Percentiles rank a stretch among this genome's conserved stretches.
Evolutionary conservation across 1,140 invertebrate genomes (phyloP).

Genomic region (Zaprionus inermis): DNA sequence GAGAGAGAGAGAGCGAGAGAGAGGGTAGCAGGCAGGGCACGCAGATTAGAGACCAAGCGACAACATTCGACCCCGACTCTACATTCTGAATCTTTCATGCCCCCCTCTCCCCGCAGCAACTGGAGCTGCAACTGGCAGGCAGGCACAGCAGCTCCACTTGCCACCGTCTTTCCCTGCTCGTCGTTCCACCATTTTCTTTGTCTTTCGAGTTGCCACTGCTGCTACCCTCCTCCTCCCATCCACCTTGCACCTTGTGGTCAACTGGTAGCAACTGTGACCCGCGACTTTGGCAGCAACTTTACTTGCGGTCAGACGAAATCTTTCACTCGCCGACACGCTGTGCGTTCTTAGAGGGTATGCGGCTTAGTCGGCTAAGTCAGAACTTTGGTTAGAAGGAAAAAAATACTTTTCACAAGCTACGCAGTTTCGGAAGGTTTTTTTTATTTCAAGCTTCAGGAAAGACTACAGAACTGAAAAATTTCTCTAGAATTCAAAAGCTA

Average conservation of each 20-base stretch:
- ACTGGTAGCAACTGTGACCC: not conserved
- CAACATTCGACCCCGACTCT: slow-evolving; percentile 17
- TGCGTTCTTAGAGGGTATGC: not conserved
- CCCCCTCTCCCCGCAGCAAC: not conserved
- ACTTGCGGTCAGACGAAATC: not conserved
- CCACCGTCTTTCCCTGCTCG: not conserved
- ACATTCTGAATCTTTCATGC: not conserved
- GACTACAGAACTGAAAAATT: too few species aligned
- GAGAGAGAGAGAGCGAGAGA: not conserved
- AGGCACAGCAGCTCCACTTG: not conserved
- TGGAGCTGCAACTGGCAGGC: slow-evolving; percentile 1
- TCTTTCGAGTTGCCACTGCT: not conserved
- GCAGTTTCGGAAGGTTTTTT: too few species aligned
- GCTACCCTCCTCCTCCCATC: not conserved
- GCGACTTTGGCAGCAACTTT: slow-evolving; percentile 11
- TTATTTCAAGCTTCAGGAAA: too few species aligned
- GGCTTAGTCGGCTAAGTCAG: not conserved
- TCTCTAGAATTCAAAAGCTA: too few species aligned
- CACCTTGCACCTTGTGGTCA: slow-evolving; percentile 2
- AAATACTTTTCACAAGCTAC: too few species aligned
- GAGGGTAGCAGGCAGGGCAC: slow-evolving; percentile 23
- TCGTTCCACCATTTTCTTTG: not conserved
- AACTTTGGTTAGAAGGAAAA: not conserved
- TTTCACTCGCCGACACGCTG: not conserved
- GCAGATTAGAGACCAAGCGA: slow-evolving; percentile 66